These are phyloP conservation scores for Paracyclopina nana DNA, from an alignment of 1,140 invertebrate genomes.

Conservation along the genomic window DNA sequence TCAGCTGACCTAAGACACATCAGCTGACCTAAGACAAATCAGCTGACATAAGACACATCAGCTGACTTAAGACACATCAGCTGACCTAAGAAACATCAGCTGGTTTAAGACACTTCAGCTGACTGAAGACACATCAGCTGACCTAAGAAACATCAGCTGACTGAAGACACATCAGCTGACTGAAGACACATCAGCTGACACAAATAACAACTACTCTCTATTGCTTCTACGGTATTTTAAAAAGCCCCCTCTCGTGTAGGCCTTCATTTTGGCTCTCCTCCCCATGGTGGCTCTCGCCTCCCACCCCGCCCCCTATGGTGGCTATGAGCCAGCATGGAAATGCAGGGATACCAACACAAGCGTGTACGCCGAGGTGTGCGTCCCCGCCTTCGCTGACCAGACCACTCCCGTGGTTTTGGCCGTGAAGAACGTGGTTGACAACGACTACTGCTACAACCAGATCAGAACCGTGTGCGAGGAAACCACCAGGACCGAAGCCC, in stretches of 20 bases:
- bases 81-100: too few relatives aligned
- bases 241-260: neutral
- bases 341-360: slow-evolving; percentile 16
- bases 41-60: too few relatives aligned
- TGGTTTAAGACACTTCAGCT: too few relatives aligned
- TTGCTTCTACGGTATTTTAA: too few relatives aligned
- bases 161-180: too few relatives aligned
- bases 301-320: neutral
- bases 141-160: too few relatives aligned
- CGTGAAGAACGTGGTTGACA: slow-evolving; percentile 9
- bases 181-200: too few relatives aligned
- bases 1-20: too few relatives aligned
- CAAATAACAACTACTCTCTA: too few relatives aligned
- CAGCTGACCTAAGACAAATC: too few relatives aligned
- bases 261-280: slow-evolving; percentile 4
- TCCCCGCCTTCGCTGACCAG: neutral
- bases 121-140: too few relatives aligned
- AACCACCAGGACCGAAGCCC: slow-evolving; percentile 3
- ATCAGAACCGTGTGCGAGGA: slow-evolving; percentile 12
- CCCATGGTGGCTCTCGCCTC: neutral
- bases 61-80: too few relatives aligned
- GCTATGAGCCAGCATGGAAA: slow-evolving; percentile 1
- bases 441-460: slow-evolving; percentile 11
- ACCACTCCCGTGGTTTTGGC: neutral
- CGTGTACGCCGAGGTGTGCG: slow-evolving; percentile 15